Evolutionary conservation across 1,140 invertebrate genomes (phyloP).

Genomic region (Fopius arisanus): DNA sequence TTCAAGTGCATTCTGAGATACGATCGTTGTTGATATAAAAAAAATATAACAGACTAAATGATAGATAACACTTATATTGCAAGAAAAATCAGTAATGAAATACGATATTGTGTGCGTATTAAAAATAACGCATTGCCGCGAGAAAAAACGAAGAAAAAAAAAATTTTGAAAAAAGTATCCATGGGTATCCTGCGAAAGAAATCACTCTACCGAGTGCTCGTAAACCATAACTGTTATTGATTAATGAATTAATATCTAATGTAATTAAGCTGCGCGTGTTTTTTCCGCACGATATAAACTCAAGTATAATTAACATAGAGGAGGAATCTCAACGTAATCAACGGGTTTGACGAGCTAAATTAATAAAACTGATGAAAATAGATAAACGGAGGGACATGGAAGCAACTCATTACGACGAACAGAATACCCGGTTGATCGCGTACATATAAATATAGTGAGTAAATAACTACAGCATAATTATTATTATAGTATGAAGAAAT

Average conservation of each 20-base stretch:
- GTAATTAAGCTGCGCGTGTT: conserved; percentile 59
- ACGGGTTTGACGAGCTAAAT: background rate
- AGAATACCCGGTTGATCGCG: conserved; percentile 29
- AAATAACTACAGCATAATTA: conserved; percentile 24
- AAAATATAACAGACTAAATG: background rate
- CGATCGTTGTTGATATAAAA: background rate
- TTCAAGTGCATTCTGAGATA: background rate
- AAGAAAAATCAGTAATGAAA: background rate
- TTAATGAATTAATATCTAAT: conserved; percentile 53
- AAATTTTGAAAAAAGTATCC: conserved; percentile 11
- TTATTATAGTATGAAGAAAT: conserved; percentile 25
- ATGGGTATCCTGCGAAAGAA: background rate
- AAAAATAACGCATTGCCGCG: no score
- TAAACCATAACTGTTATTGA: conserved; percentile 45
- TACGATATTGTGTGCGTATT: no score
- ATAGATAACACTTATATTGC: background rate
- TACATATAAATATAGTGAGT: conserved; percentile 35
- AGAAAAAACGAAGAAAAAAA: no score
- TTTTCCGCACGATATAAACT: conserved; percentile 50
- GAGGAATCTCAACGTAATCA: conserved; percentile 51
- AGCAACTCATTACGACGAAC: background rate
- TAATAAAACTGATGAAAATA: background rate
- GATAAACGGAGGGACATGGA: no score
- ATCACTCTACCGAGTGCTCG: background rate
- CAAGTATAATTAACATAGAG: conserved; percentile 54